Evolutionary conservation across 1,140 invertebrate species (phyloP).

Genomic region (Sogatella furcifera): DNA sequence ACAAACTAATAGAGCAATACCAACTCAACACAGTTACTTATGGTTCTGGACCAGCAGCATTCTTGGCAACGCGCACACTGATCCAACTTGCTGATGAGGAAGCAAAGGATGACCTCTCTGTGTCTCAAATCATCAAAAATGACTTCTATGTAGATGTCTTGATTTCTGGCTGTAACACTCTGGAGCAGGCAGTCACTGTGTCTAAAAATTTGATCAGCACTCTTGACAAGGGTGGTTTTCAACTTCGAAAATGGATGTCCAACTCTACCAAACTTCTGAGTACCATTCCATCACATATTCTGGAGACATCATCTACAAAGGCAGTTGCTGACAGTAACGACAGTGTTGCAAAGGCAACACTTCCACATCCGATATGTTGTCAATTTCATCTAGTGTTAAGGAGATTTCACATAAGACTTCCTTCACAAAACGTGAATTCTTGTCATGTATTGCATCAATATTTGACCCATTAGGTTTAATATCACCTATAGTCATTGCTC

Average conservation of each 20-base stretch:
- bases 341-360: background rate
- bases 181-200: background rate
- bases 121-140: background rate
- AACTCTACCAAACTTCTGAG: background rate
- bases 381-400: background rate
- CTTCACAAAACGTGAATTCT: background rate
- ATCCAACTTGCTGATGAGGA: background rate
- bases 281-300: background rate
- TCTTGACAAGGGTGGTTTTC: background rate
- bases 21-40: background rate
- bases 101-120: background rate
- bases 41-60: background rate
- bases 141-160: background rate
- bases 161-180: background rate
- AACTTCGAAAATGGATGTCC: background rate
- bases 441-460: background rate
- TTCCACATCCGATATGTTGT: background rate
- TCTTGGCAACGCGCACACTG: background rate
- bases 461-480: background rate
- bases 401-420: background rate
- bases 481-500: background rate
- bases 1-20: background rate
- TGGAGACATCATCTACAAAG: too few species aligned
- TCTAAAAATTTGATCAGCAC: background rate
- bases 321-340: too few species aligned